Evolutionary conservation across 2,113 vertebrate species (phyloP).

Genomic region (Strix uralensis): DNA sequence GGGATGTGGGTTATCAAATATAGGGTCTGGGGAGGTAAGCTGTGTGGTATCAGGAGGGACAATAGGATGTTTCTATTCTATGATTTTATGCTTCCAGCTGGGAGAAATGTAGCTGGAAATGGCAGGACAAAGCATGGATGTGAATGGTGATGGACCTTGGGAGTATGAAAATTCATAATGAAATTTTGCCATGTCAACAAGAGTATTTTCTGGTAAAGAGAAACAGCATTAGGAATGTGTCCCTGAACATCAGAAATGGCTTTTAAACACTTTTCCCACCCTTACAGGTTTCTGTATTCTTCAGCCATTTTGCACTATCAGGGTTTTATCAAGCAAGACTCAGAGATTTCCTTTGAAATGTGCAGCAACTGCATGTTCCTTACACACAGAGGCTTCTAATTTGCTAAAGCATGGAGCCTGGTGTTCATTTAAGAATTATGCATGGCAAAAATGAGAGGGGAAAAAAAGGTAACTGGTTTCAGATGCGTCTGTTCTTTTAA

Average conservation of each 20-base stretch:
- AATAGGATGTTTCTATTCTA: background rate
- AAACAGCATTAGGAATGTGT: background rate
- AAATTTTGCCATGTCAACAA: background rate
- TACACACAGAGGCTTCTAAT: background rate
- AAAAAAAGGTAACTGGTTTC: background rate
- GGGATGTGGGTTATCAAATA: accelerated
- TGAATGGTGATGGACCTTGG: background rate
- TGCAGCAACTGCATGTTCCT: background rate
- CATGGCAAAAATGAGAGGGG: background rate
- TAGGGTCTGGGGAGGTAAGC: background rate
- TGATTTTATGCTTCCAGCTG: background rate
- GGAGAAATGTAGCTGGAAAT: background rate
- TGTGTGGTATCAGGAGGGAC: background rate
- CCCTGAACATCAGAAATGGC: background rate
- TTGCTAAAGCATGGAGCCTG: background rate
- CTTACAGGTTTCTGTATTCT: background rate
- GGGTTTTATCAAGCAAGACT: background rate
- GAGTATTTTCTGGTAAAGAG: background rate
- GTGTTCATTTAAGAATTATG: background rate
- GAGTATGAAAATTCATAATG: accelerated
- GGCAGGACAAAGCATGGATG: background rate
- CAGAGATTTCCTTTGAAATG: background rate
- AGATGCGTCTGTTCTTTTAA: background rate
- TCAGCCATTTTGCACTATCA: background rate
- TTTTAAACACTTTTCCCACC: background rate